Percentiles rank a stretch among this genome's conserved stretches.
Conservation (phyloP, 2,888 invertebrate species). For the Noctuana brunneofusca region DNA sequence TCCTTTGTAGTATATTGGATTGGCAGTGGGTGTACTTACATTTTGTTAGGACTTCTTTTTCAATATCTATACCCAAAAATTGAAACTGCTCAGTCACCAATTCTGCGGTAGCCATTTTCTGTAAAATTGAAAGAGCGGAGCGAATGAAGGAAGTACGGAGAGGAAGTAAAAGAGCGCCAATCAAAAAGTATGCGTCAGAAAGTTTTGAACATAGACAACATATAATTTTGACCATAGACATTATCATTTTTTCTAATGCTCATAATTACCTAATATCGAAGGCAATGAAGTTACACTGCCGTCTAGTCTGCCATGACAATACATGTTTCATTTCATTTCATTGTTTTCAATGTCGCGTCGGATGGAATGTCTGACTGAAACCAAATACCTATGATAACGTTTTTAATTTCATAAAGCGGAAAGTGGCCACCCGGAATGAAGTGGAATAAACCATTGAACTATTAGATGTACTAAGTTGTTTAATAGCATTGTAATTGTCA, state of each 20-base stretch:
- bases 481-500: too few relatives aligned
- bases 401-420: too few relatives aligned
- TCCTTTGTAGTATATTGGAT: conserved; percentile 13
- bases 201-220: conserved; percentile 45
- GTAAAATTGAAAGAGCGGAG: conserved; percentile 50
- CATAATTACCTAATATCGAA: too few relatives aligned
- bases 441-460: too few relatives aligned
- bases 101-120: conserved; percentile 82
- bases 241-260: conserved; percentile 29
- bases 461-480: too few relatives aligned
- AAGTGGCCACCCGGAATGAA: too few relatives aligned
- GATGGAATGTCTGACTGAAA: too few relatives aligned
- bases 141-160: conserved; percentile 50
- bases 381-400: too few relatives aligned
- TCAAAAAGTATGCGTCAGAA: conserved; percentile 52
- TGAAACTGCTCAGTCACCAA: conserved; percentile 85
- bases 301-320: too few relatives aligned
- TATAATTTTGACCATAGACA: neutral
- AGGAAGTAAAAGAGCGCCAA: conserved; percentile 57
- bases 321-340: too few relatives aligned
- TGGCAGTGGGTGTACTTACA: conserved; percentile 66
- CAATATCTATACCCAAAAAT: conserved; percentile 83
- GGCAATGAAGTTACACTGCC: too few relatives aligned
- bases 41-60: conserved; percentile 80
- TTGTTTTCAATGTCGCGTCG: too few relatives aligned